Evolutionary conservation across 2,888 invertebrate species (phyloP).

Genomic region (Cephus runcator): DNA sequence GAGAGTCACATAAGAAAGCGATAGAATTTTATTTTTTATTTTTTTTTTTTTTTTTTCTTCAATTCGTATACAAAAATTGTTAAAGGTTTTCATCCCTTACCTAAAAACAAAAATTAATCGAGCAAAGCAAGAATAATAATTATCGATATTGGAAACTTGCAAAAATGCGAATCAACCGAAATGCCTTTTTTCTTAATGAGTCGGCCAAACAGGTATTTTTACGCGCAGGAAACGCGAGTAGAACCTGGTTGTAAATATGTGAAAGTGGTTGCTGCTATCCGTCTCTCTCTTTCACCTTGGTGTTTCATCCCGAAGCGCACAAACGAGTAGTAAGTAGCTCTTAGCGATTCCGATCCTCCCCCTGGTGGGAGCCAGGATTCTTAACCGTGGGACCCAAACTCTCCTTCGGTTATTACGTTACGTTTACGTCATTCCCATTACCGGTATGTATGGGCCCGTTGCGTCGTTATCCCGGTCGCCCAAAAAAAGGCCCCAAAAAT

Average conservation of each 20-base stretch:
- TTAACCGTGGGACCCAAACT: background rate
- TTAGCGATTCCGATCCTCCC: background rate
- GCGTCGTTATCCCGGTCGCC: background rate
- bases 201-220: background rate
- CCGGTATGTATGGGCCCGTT: background rate
- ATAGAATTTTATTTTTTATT: background rate
- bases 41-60: background rate
- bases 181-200: background rate
- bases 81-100: no score
- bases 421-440: background rate
- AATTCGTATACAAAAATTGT: background rate
- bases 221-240: slow-evolving; percentile 9
- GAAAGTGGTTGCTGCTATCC: background rate
- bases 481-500: background rate
- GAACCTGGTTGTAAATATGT: background rate
- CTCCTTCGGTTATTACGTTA: background rate
- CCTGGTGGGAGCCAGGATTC: background rate
- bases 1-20: background rate
- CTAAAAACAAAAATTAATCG: no score
- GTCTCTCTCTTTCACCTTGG: background rate
- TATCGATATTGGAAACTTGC: background rate
- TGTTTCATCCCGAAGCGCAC: background rate
- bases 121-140: background rate
- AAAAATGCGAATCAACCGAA: background rate
- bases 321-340: background rate